A percentile compares a stretch with the other conserved stretches of the same genome.
Evolutionary conservation across 2,888 invertebrate species (phyloP).

Genomic region (Asteroscopus sphinx): DNA sequence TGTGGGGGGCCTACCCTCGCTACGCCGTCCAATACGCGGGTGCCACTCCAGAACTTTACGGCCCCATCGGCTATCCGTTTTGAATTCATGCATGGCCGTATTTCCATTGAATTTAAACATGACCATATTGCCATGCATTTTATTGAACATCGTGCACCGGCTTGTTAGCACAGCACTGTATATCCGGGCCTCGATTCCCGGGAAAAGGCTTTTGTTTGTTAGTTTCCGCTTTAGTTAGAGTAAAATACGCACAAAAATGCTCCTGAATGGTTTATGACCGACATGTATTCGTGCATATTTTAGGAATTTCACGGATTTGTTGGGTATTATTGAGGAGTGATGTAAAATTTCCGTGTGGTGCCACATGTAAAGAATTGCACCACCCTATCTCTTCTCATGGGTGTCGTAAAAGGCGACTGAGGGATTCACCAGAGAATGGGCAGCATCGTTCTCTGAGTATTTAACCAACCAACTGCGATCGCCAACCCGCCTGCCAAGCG

Average conservation of each 20-base stretch:
- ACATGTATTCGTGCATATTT: background rate
- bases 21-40: too few species aligned
- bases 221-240: constrained; percentile 16
- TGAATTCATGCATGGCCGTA: too few species aligned
- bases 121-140: constrained; percentile 18
- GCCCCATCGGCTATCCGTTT: too few species aligned
- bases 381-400: too few species aligned
- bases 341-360: background rate
- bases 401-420: too few species aligned
- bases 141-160: constrained; percentile 13
- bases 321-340: background rate
- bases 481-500: too few species aligned
- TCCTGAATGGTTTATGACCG: constrained; percentile 2
- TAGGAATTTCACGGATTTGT: background rate
- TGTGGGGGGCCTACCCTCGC: too few species aligned
- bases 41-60: too few species aligned
- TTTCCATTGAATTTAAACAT: constrained; percentile 29
- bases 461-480: too few species aligned
- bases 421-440: too few species aligned
- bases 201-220: constrained; percentile 13
- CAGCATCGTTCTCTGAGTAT: too few species aligned
- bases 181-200: constrained; percentile 26
- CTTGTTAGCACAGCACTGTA: constrained; percentile 30
- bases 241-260: constrained; percentile 15
- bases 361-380: too few species aligned